These are phyloP conservation scores for Pteria penguin DNA, from an alignment of 2,888 invertebrate genomes.

Conservation along the genomic window DNA sequence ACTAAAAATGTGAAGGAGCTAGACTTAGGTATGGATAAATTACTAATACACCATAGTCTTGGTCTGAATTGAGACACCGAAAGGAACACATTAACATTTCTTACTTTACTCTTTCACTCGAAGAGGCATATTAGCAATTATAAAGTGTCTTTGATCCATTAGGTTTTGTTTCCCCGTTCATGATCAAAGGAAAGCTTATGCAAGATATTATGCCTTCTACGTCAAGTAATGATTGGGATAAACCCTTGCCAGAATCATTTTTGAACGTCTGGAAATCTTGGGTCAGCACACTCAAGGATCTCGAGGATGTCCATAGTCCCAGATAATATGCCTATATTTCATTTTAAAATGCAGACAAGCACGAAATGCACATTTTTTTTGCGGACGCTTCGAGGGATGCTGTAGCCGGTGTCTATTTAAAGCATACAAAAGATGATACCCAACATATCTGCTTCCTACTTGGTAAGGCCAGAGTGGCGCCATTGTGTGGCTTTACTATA, in stretches of 20 bases:
- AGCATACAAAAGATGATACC: not conserved
- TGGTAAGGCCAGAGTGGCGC: slow-evolving; percentile 55
- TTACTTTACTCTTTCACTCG: slow-evolving; percentile 35
- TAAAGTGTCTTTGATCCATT: slow-evolving; percentile 54
- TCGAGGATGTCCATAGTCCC: not conserved
- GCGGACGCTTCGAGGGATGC: slow-evolving; percentile 57
- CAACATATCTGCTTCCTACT: slow-evolving; percentile 41
- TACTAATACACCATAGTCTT: slow-evolving; percentile 33
- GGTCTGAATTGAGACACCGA: slow-evolving; percentile 44
- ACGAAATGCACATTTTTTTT: slow-evolving; percentile 44
- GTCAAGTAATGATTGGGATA: not conserved
- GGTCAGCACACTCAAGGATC: not conserved
- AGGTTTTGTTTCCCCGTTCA: slow-evolving; percentile 49
- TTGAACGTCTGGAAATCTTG: not conserved
- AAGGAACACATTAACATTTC: slow-evolving; percentile 41
- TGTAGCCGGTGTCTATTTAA: slow-evolving; percentile 51
- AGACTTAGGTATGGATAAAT: slow-evolving; percentile 39
- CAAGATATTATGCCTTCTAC: slow-evolving; percentile 19
- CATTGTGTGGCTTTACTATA: slow-evolving; percentile 45
- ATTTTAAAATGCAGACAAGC: not conserved
- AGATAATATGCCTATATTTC: slow-evolving; percentile 1
- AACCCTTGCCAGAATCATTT: not conserved
- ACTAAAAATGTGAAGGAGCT: slow-evolving; percentile 44
- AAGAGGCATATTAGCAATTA: slow-evolving; percentile 46
- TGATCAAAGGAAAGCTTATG: slow-evolving; percentile 46